A percentile compares a stretch with the other conserved stretches of the same genome.
Conservation (phyloP, 1,140 invertebrate genomes). For the Andrena cerasifolii region DNA sequence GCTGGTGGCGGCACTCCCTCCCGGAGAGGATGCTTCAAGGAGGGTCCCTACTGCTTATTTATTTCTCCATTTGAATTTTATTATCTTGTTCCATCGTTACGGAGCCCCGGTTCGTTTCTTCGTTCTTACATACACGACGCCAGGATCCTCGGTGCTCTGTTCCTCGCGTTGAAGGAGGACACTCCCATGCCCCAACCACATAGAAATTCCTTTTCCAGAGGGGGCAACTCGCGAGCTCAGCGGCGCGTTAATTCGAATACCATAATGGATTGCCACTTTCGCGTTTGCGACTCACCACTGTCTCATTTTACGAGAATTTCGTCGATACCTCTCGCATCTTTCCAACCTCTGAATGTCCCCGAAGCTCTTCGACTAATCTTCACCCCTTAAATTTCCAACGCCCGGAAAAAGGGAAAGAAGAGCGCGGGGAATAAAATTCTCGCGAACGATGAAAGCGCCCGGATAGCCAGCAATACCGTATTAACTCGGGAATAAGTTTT, state of each 20-base stretch:
- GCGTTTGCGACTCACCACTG: neutral
- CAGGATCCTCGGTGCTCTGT: neutral
- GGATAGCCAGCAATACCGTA: conserved; percentile 26
- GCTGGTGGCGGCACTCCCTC: conserved; percentile 56
- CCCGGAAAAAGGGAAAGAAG: too few species aligned
- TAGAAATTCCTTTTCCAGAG: conserved; percentile 22
- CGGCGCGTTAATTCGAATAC: conserved; percentile 32
- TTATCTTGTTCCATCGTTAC: conserved; percentile 76
- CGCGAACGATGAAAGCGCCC: neutral
- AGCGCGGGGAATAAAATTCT: too few species aligned
- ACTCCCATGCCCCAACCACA: neutral
- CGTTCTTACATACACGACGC: conserved; percentile 50
- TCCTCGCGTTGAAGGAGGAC: conserved; percentile 24
- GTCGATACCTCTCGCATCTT: neutral
- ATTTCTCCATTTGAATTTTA: conserved; percentile 83
- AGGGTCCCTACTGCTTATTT: conserved; percentile 79
- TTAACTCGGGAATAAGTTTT: conserved; percentile 73
- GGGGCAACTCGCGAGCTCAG: conserved; percentile 17
- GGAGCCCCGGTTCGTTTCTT: conserved; percentile 53
- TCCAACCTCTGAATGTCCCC: too few species aligned
- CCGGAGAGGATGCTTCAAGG: conserved; percentile 66
- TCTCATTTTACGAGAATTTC: neutral
- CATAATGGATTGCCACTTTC: conserved; percentile 11
- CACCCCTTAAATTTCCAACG: neutral
- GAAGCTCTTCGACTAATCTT: too few species aligned